phyloP scores from a whole-genome alignment of 2,797 vertebrate species.

The Clarias platycephalus region DNA sequence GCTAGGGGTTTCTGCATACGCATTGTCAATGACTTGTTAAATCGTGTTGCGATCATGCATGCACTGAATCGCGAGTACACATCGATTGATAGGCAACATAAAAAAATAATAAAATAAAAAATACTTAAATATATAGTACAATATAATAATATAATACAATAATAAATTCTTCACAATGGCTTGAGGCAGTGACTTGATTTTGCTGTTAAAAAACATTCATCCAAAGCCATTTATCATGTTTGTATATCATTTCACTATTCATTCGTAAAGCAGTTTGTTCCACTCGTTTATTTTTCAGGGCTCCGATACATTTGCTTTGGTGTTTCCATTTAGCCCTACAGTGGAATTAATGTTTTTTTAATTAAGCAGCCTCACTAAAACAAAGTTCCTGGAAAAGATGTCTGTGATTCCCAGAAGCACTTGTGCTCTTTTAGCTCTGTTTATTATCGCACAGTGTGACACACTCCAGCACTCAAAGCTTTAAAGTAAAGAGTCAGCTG shows the following conservation, averaged over 20 bases:
- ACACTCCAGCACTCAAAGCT: background rate
- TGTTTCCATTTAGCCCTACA: background rate
- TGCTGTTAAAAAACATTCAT: background rate
- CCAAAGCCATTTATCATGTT: background rate
- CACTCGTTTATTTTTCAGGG: background rate
- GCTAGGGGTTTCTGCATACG: no score
- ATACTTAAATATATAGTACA: no score
- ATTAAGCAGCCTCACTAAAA: background rate
- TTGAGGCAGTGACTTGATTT: background rate
- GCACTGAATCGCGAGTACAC: no score
- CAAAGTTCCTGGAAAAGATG: background rate
- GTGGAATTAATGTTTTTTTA: background rate
- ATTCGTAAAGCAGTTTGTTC: background rate
- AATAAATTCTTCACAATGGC: background rate
- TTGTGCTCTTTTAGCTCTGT: conserved; percentile 17
- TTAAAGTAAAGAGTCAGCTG: background rate
- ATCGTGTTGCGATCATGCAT: no score
- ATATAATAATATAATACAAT: no score
- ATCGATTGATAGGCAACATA: no score
- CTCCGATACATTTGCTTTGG: background rate
- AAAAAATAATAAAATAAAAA: background rate
- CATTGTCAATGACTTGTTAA: no score
- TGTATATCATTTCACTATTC: background rate
- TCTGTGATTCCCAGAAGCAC: background rate
- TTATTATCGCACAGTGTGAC: conserved; percentile 7